Evolutionary conservation across 2,113 vertebrate species (phyloP), one percentile per base, ranked within the genome.

Genomic region (Trematomus loennbergii): DNA sequence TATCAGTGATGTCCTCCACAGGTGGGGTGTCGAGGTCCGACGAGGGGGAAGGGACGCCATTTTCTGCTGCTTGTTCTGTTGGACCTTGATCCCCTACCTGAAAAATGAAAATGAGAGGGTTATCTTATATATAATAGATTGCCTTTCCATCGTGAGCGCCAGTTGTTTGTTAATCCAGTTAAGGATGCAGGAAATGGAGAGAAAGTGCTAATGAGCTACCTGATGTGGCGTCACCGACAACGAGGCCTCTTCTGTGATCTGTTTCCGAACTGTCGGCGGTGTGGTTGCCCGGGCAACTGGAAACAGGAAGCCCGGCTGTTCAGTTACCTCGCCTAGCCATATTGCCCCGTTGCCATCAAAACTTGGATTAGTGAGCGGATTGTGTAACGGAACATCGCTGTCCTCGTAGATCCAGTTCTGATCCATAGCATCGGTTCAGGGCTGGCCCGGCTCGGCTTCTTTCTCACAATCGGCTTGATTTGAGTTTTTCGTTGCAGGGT

Each of bases 251-350:
- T 94, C 94, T 50, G 92, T 92, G 59, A 93, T 92, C 48, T 90
- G 91, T 16, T 84, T 75, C 12, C 79, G 90, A 15, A 79, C 33
- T 0, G 82, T 33, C 0, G 87, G 81, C 53, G 4, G 69, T 6
- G 83, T 55, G 1, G 86, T 93, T 1, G 87, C 75, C 59, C 55
- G 71, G 9, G 70, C 18, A 10, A 81, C 78, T 1, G 94, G 94
- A 75, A 92, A 92, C 49, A 94, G 87, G 80, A 94, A 93, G 50
- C 92, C 94, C 0, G 93, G 94, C 64, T 92, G 92, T 59, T 92
- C 87, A 0, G 93, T 92, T 18, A 68, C 72, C 13, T 81, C 81
- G 53, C 75, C 87, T 16, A 92, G 73, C 83, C 91, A 93, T 65
- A 92, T 91, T 1, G 94, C 93, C 0, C 91, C 81, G 12, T 92